Evolutionary conservation across 2,797 vertebrate genomes (phyloP), one percentile per base, ranked within the genome.

Genomic region (Coregonus suidteri): DNA sequence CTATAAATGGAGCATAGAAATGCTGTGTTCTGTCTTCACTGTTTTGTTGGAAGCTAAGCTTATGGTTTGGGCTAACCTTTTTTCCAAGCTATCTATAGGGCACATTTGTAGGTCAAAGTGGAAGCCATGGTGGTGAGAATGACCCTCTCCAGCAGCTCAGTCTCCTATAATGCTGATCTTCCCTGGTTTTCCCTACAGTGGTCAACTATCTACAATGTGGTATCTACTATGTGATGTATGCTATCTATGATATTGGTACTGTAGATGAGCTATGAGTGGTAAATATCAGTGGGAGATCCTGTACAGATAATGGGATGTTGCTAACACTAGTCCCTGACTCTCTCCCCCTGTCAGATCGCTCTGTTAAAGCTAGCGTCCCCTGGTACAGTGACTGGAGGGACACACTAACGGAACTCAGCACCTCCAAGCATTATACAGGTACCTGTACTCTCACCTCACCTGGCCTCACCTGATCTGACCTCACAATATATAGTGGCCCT

Each of bases 351-450:
- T 96, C 92, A 97, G 96, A 97, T 96, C 91, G 93, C 89, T 96
- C 94, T 94, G 80, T 97, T 95, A 97, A 97, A 95, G 96, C 95
- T 96, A 96, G 93, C 94, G 92, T 94, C 90, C 95, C 96, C 91
- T 97, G 96, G 95, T 97, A 96, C 95, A 94, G 53, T 95, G 95
- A 94, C 95, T 97, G 96, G 95, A 96, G 94, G 96, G 94, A 96
- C 86, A 96, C 95, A 88, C 90, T 96, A 93, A 94, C 92, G 93
- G 94, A 95, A 91, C 93, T 96, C 93, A 95, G 93, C 95, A 93
- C 94, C 92, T 96, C 95, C 91, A 92, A 92, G 82, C 94, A 93
- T 93, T 95, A 94, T 93, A 93, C 95, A 97, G 96, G 95, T 96
- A 96, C 95, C 94, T 90, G 82, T 87, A 80, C 11, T 65, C 62